Base-by-base conservation (phyloP, 2,113 vertebrate species). In the Monopterus albus region DNA sequence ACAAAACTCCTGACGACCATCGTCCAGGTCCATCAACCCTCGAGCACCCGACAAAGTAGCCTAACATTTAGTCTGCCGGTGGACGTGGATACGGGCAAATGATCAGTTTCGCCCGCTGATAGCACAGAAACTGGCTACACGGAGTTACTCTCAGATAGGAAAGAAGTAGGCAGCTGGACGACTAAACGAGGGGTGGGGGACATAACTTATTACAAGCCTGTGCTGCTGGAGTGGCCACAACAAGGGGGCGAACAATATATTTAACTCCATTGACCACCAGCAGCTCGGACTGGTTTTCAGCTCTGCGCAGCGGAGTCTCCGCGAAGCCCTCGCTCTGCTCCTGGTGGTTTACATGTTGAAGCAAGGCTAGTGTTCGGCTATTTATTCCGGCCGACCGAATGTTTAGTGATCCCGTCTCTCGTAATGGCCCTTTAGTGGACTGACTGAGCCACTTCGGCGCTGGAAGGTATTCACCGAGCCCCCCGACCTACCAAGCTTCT, bases 281-380 rank as follows among this genome's bases (percentile, higher is more conserved):
- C n/a, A n/a, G n/a, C n/a, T n/a, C 59, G 64, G 77, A 69, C 38
- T 39, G 67, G 72, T 59, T 21, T 75, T 75, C 81, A 67, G 87
- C 88, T 87, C 73, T 83, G 86, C 91, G 86, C 87, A 80, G 87
- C 87, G 65, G 87, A 91, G 86, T 84, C 85, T 78, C 81, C 83
- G 78, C 84, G 70, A 43, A 76, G 56, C 78, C 80, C 78, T 75
- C 84, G 53, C 80, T 58, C 82, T 67, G 57, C 86, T 75, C 81
- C 81, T 78, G 75, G 70, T 74, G 89, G 73, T 78, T 72, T 74
- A 65, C 86, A 72, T 82, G 90, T 81, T 82, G 80, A 88, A 87
- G 86, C 88, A 71, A n/a, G 79, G 85, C 89, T 82, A n/a, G 67
- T 78, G 79, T 73, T 83, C n/a, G n/a, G n/a, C n/a, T n/a, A 80